Base-by-base conservation (phyloP, 2,888 invertebrate species). In the Drosophila aldrichi region DNA sequence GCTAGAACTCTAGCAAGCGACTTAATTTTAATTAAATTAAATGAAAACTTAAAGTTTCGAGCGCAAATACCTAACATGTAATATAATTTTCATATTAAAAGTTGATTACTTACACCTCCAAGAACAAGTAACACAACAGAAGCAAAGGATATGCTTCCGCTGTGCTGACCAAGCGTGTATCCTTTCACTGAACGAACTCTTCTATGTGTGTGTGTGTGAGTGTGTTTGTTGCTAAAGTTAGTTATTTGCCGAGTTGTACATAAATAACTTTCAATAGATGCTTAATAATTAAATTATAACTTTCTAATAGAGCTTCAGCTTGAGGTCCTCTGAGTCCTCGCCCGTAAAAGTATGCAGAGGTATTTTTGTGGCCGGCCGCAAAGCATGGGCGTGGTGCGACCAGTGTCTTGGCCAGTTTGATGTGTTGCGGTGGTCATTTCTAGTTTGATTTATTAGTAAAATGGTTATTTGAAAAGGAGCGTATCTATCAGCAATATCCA, bases 241-340 rank as follows among this genome's bases (percentile, higher is more conserved):
- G 48, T 43, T 74, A 74, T 59, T 74, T 71, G 36, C 46, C 52
- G 22, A 55, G 63, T 62, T 63, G 38, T 51, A 60, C 51, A 62
- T 68, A 68, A 77, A 79, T 77, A 66, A 74, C 73, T 86, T 75
- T 72, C 71, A 77, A 80, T 72, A 68, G 48, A 51, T 79, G 73
- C 52, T 83, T 71, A 83, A 84, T 86, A 81, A 84, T 86, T 86
- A 74, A 84, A 68, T 68, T 68, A 71, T 65, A 77, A 84, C 69
- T 84, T 86, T 79, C 74, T 67, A 71, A 74, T 43, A 56, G 56
- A 61, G 56, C 59, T 10, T 58, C 34, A 56, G 36, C n/a, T 46
- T 66, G 29, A 32, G 44, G 36, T 72, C 75, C 72, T 72, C 68
- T 66, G 63, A 76, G 70, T 56, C 44, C 18, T 4, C 20, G 22